These are phyloP conservation scores for Temnothorax longispinosus DNA, from an alignment of 1,140 invertebrate genomes.

Conservation along the genomic window DNA sequence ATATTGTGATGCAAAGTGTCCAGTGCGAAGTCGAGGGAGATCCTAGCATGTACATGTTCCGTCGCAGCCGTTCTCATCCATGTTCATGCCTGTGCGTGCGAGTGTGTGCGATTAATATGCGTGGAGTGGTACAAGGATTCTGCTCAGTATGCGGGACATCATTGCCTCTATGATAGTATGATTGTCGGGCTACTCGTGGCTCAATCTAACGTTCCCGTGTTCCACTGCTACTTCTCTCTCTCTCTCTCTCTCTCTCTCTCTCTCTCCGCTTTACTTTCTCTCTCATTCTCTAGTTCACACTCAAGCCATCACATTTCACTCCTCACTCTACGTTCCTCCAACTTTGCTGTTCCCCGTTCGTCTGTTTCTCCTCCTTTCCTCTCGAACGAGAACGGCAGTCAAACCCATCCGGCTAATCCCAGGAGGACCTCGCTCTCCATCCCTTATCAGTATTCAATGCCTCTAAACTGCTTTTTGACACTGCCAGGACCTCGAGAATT, in stretches of 20 bases:
- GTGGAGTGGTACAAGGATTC: constrained; percentile 58
- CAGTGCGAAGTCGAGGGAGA: constrained; percentile 40
- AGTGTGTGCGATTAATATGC: constrained; percentile 81
- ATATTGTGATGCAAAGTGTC: constrained; percentile 78
- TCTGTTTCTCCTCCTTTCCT: constrained; percentile 26
- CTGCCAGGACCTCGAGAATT: constrained; percentile 68
- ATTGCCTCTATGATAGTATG: constrained; percentile 79
- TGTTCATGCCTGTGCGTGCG: constrained; percentile 62
- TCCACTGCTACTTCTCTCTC: constrained; percentile 34
- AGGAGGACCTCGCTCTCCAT: constrained; percentile 21
- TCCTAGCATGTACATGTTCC: constrained; percentile 34
- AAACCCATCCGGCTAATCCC: constrained; percentile 73
- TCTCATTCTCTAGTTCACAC: neutral
- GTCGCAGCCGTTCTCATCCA: neutral
- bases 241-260: constrained; percentile 7
- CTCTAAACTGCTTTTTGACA: constrained; percentile 79
- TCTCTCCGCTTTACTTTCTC: constrained; percentile 13
- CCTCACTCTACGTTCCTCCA: constrained; percentile 11
- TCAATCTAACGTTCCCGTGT: constrained; percentile 73
- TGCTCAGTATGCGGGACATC: constrained; percentile 80
- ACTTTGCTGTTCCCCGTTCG: neutral
- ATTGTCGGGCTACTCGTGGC: constrained; percentile 78
- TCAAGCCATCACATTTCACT: constrained; percentile 7
- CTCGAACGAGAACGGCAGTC: constrained; percentile 18
- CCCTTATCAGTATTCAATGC: constrained; percentile 80